Percentiles rank a stretch among this genome's conserved stretches.
Evolutionary conservation across 2,797 vertebrate species (phyloP).

Genomic region (Carduelis carduelis): DNA sequence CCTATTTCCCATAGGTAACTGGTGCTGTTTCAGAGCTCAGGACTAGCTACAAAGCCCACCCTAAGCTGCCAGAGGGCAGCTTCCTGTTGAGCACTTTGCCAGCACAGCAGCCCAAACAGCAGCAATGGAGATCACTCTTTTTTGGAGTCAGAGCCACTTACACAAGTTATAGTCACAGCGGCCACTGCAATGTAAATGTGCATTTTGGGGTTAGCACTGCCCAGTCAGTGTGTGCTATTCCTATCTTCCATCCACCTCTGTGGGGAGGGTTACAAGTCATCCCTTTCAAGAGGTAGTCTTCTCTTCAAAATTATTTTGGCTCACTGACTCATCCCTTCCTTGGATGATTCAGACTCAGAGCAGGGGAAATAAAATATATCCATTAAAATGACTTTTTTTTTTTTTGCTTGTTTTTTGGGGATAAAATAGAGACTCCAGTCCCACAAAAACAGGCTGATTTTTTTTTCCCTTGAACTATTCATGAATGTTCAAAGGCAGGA

Average conservation of each 20-base stretch:
- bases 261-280: background rate
- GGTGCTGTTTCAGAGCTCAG: background rate
- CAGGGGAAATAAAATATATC: background rate
- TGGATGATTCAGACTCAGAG: background rate
- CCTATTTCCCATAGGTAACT: background rate
- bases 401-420: background rate
- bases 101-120: background rate
- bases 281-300: background rate
- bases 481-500: background rate
- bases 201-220: background rate
- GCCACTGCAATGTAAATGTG: background rate
- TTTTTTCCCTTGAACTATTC: background rate
- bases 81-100: background rate
- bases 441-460: background rate
- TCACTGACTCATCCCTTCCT: background rate
- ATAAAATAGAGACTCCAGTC: background rate
- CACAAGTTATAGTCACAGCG: background rate
- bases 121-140: background rate
- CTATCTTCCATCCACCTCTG: background rate
- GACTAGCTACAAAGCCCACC: background rate
- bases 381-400: background rate
- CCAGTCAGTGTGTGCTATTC: background rate
- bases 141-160: background rate
- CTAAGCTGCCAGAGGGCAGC: background rate
- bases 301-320: background rate